Evolutionary conservation across 2,888 invertebrate species (phyloP), one percentile per base, ranked within the genome.

Genomic region (Cistogaster globosa): DNA sequence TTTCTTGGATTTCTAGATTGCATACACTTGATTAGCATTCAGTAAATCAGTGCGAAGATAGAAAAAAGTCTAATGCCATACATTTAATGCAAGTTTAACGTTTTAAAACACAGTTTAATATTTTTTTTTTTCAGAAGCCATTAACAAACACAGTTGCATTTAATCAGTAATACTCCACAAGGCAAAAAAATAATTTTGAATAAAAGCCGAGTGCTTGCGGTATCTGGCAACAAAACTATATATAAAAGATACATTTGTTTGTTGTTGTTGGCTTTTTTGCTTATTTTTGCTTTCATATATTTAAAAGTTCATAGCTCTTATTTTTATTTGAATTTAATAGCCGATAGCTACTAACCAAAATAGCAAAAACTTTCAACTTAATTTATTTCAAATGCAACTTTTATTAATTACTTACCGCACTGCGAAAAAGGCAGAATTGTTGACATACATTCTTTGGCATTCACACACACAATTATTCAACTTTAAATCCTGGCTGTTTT

Each of bases 331-430:
- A 79, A 72, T 74, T 65, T 42, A 71, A 65, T 65, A 60, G 57
- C 81, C 71, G 72, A 84, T 77, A 81, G 68, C 76, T 81, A 77
- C 77, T 57, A 77, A 69, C 22, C 36, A 48, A 74, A 83, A 69
- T 55, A 78, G 63, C 71, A 80, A 53, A 69, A 78, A 85, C 67
- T 63, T 85, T 79, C 55, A 85, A 82, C 85, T 85, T 85, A 85
- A 85, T 85, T 85, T 85, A 85, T 85, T 85, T 85, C 78, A 79
- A 85, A 85, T 82, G 22, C 78, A 82, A 82, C 65, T 82, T 85
- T 85, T 85, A 85, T 85, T 85, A 82, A 85, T 85, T 85, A 85
- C 85, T 79, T 85, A 75, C 85, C 85, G 85, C 85, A 85, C 85
- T 85, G 85, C 85, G 85, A 85, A 82, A 85, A 82, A 60, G 76